These are phyloP conservation scores for Nothocercus julius DNA, from an alignment of 2,113 vertebrate genomes.

Conservation along the genomic window DNA sequence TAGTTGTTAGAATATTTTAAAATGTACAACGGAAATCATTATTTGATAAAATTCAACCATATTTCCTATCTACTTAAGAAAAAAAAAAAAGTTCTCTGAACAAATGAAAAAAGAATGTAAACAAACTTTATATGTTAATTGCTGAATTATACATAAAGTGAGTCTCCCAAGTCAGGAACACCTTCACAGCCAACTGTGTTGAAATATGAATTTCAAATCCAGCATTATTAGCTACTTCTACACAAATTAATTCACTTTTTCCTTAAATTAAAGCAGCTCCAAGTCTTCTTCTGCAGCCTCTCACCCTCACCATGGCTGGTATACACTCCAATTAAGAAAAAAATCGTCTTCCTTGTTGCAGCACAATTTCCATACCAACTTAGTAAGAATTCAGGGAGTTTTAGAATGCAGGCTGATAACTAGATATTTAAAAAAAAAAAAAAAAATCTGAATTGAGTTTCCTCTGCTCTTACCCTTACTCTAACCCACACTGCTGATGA, in stretches of 20 bases:
- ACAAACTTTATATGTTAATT: not conserved
- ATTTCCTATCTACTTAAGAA: slow-evolving; percentile 3
- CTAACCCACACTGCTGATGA: not conserved
- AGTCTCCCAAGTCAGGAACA: not conserved
- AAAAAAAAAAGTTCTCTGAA: slow-evolving; percentile 41
- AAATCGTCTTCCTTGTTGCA: not conserved
- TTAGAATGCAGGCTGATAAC: not conserved
- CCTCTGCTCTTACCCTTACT: not conserved
- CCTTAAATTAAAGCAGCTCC: not conserved
- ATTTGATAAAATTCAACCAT: slow-evolving; percentile 14
- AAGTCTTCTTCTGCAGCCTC: not conserved
- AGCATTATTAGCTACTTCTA: not conserved
- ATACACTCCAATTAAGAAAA: not conserved
- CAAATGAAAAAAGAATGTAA: not conserved
- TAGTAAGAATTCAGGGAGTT: not conserved
- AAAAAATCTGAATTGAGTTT: not conserved
- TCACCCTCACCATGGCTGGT: not conserved
- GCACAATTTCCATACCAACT: not conserved
- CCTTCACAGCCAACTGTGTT: not conserved
- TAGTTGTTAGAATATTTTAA: not conserved
- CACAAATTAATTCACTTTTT: not conserved
- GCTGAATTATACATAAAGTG: not conserved
- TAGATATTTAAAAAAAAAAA: too few relatives aligned
- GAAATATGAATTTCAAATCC: not conserved
- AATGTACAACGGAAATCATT: not conserved